phyloP scores from a whole-genome alignment of 2,888 invertebrate genomes.

The Drosophila nr. perissopoda region DNA sequence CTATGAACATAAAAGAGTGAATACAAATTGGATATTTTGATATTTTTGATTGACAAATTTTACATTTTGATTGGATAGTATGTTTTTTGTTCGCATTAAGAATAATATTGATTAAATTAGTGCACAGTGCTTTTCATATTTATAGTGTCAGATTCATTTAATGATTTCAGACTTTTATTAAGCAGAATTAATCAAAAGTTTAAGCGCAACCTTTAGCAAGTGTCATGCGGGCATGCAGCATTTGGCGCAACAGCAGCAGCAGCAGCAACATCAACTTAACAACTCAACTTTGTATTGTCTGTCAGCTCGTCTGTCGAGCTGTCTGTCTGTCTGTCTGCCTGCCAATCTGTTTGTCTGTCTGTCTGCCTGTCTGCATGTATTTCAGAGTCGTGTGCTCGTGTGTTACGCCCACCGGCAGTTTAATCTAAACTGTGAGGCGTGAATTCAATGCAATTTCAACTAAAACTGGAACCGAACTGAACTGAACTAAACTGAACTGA shows the following conservation, averaged over 20 bases:
- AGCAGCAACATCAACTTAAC: conserved; percentile 11
- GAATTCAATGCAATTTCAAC: conserved; percentile 20
- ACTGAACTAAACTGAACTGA: conserved; percentile 14
- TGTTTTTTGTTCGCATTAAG: background rate
- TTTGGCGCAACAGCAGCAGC: conserved; percentile 21
- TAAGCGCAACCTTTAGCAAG: conserved; percentile 12
- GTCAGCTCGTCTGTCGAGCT: background rate
- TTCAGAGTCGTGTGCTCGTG: conserved; percentile 64
- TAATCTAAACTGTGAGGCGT: conserved; percentile 62
- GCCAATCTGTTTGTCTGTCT: conserved; percentile 8
- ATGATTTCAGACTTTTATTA: background rate
- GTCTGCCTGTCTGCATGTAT: conserved; percentile 30
- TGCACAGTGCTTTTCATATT: background rate
- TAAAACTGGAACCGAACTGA: conserved; percentile 26
- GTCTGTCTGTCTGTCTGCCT: conserved; percentile 1
- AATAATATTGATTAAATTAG: background rate
- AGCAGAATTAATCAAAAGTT: background rate
- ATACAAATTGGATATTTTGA: background rate
- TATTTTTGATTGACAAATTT: background rate
- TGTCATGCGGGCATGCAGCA: conserved; percentile 29
- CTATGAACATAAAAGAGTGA: background rate
- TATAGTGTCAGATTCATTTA: background rate
- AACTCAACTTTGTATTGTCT: conserved; percentile 36
- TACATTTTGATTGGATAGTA: background rate
- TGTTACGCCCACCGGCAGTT: conserved; percentile 72